phyloP scores from a whole-genome alignment of 1,140 invertebrate species.

The Drosophila pruinosa region DNA sequence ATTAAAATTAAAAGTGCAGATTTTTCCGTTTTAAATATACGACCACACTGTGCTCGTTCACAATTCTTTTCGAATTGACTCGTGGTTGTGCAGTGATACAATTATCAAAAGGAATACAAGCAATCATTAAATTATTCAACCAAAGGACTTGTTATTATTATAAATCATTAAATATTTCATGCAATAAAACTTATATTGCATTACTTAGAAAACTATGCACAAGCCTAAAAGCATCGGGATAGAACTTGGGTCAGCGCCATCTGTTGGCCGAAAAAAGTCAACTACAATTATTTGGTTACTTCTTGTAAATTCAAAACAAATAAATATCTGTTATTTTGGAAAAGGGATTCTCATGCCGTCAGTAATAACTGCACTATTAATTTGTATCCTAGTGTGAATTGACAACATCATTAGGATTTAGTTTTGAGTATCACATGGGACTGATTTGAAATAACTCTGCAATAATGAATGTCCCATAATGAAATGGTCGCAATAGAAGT shows the following conservation, averaged over 20 bases:
- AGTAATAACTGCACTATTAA: not conserved
- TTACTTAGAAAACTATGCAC: too few species aligned
- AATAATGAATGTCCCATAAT: constrained; percentile 13
- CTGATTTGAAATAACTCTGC: constrained; percentile 9
- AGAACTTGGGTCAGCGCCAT: not conserved
- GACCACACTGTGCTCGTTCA: too few species aligned
- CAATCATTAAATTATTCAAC: too few species aligned
- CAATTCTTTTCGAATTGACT: too few species aligned
- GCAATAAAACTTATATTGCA: too few species aligned
- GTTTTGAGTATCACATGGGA: not conserved
- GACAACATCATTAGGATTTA: not conserved
- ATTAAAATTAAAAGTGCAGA: too few species aligned
- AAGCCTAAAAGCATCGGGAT: too few species aligned
- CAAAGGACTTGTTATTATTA: too few species aligned
- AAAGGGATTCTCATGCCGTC: not conserved
- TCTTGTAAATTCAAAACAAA: not conserved
- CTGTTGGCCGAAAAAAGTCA: not conserved
- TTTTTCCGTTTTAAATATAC: too few species aligned
- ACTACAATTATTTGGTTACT: not conserved
- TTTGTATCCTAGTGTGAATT: not conserved
- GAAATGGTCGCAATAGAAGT: not conserved
- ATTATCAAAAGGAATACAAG: too few species aligned
- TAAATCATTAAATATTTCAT: too few species aligned
- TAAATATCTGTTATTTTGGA: not conserved
- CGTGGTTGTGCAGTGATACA: too few species aligned